Evolutionary conservation across 2,113 vertebrate genomes (phyloP), one percentile per base, ranked within the genome.

Genomic region (Miniopterus natalensis): DNA sequence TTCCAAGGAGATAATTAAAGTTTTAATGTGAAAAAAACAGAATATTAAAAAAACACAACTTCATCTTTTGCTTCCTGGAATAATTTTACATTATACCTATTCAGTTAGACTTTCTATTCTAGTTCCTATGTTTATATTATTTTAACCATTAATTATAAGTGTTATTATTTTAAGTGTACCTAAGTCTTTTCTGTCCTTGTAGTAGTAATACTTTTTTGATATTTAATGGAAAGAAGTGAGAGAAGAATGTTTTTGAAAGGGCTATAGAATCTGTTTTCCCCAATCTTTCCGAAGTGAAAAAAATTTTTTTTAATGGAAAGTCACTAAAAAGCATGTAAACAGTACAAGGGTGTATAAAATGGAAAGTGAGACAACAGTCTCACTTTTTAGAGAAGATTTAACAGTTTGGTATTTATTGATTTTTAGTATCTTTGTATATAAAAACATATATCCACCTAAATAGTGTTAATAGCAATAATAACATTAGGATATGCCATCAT

Each of bases 141-240:
- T 87, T 94, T 88, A 83, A 81, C 42, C 23, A 68, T 80, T 71
- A 55, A 81, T 88, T 88, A 49, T 75, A 83, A 84, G 10, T 88
- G 12, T 85, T 92, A 85, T 90, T 93, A 17, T 87, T 88, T 88
- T 8, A 84, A 55, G 78, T 68, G 12, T 79, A 73, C 61, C 29
- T 89, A 70, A 29, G 45, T 68, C 53, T 70, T 92, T 95, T 94
- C n/a, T 92, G 31, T 93, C 29, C 73, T 93, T 87, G 17, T 78
- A 87, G 10, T 59, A 53, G 1, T 80, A 89, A 47, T 91, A 40
- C 51, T 77, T 51, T 95, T 84, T 59, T 77, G 53, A 73, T 49
- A 87, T 90, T 87, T 90, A 78, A 66, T 81, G 40, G 40, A 77
- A 87, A 61, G 15, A 91, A 88, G 20, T 66, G 40, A 83, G 40